These are phyloP conservation scores for Drepana falcataria DNA, from an alignment of 2,888 invertebrate species.

Conservation along the genomic window DNA sequence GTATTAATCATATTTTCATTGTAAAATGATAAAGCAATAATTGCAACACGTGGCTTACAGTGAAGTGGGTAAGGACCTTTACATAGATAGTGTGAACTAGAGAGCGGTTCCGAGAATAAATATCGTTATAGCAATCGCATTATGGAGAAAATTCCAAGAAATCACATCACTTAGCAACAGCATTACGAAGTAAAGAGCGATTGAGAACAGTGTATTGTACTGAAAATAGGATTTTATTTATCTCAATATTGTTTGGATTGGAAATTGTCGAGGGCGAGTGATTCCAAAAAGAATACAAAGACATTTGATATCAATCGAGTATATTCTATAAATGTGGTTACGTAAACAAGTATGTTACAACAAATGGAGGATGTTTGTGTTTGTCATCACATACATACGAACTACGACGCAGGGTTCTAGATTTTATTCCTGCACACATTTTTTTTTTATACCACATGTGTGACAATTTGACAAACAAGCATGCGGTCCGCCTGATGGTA, in stretches of 20 bases:
- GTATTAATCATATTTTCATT: conserved; percentile 26
- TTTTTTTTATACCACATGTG: no score
- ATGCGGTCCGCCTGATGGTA: no score
- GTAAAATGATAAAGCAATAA: conserved; percentile 22
- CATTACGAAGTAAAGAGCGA: conserved; percentile 20
- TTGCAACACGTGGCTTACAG: conserved; percentile 5
- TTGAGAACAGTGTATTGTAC: conserved; percentile 9
- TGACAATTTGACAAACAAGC: no score
- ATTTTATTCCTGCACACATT: no score
- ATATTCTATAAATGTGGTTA: no score
- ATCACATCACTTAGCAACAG: conserved; percentile 26
- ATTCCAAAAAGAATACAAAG: no score
- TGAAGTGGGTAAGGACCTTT: background rate
- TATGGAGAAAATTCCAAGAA: conserved; percentile 21
- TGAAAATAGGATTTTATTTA: background rate
- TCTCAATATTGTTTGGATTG: background rate
- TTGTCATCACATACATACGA: no score
- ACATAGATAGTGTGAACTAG: conserved; percentile 9
- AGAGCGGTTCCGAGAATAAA: conserved; percentile 24
- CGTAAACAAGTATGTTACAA: no score
- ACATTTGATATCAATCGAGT: no score
- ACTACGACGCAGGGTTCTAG: no score
- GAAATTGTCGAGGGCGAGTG: no score
- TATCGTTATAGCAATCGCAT: conserved; percentile 12
- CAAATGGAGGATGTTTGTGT: no score